Percentiles rank a stretch among this genome's conserved stretches.
Conservation (phyloP, 2,888 invertebrate genomes). For the Stegana nigrithorax region DNA sequence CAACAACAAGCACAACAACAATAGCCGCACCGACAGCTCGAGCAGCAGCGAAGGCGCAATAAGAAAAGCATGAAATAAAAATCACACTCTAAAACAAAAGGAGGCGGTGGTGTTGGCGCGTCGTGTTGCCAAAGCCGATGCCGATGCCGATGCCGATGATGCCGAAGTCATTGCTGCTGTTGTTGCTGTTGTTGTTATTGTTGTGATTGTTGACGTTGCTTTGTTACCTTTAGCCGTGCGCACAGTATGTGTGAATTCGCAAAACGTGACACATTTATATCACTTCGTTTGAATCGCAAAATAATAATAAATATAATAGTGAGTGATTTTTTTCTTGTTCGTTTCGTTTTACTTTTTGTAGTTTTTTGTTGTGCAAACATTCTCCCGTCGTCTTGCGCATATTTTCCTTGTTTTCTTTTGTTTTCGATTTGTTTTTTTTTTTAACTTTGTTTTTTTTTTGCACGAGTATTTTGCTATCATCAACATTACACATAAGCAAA, state of each 20-base stretch:
- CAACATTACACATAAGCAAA: too few species aligned
- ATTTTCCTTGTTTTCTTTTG: not conserved
- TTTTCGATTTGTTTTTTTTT: not conserved
- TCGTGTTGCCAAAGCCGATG: slow-evolving; percentile 18
- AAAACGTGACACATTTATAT: slow-evolving; percentile 69
- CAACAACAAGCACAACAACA: slow-evolving; percentile 32
- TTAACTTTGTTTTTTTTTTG: not conserved
- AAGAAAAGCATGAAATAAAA: slow-evolving; percentile 3
- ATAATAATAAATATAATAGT: slow-evolving; percentile 63
- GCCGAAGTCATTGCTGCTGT: slow-evolving; percentile 50
- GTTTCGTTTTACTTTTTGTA: not conserved
- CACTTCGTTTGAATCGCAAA: slow-evolving; percentile 67
- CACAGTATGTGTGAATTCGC: slow-evolving; percentile 68
- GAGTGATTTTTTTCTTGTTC: slow-evolving; percentile 18
- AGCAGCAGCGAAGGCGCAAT: not conserved
- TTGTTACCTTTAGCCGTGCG: slow-evolving; percentile 5
- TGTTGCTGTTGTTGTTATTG: slow-evolving; percentile 24
- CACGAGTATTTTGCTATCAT: too few species aligned
- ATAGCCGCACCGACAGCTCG: slow-evolving; percentile 45
- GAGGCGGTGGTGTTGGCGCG: slow-evolving; percentile 58
- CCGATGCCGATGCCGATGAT: slow-evolving; percentile 58
- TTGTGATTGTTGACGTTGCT: slow-evolving; percentile 43
- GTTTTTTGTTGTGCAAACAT: not conserved
- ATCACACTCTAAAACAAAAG: slow-evolving; percentile 18
- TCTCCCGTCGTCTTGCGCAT: not conserved